Percentiles rank a stretch among this genome's conserved stretches.
phyloP scores from a whole-genome alignment of 2,888 invertebrate species.

The Pristionchus exspectatus region DNA sequence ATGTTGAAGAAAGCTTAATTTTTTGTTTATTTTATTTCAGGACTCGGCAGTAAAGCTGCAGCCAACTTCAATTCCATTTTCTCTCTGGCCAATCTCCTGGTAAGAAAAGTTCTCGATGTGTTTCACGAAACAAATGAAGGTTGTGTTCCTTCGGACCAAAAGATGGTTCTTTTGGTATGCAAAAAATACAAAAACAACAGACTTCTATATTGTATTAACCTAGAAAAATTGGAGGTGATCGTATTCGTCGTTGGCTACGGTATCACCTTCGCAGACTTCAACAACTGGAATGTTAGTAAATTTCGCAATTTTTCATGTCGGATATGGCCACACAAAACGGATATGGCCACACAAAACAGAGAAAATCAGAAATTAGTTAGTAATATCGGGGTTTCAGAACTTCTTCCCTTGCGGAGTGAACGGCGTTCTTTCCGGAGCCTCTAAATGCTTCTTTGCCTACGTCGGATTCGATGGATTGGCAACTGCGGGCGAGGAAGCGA shows the following conservation, averaged over 20 bases:
- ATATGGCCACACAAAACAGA: too few species aligned
- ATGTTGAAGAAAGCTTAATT: too few species aligned
- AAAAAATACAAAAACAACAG: background rate
- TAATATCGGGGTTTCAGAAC: background rate
- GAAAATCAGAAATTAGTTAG: too few species aligned
- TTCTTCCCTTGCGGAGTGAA: constrained; percentile 62
- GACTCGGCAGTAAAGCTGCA: constrained; percentile 30
- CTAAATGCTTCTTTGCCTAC: constrained; percentile 66
- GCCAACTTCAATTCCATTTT: constrained; percentile 52
- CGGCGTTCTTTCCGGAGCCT: constrained; percentile 63
- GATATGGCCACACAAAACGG: too few species aligned
- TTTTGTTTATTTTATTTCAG: background rate
- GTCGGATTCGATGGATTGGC: constrained; percentile 67
- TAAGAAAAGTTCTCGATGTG: background rate
- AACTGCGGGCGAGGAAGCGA: constrained; percentile 66
- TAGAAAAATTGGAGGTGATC: constrained; percentile 52
- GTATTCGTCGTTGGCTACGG: constrained; percentile 54
- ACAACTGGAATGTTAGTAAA: constrained; percentile 52
- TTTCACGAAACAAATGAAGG: too few species aligned
- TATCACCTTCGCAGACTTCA: constrained; percentile 56
- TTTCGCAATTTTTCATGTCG: too few species aligned
- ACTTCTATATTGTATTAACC: background rate
- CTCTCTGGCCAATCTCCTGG: constrained; percentile 32
- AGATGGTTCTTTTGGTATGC: too few species aligned
- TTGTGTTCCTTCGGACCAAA: too few species aligned